Conservation (phyloP, 2,113 vertebrate species). For the Myxocyprinus asiaticus region DNA sequence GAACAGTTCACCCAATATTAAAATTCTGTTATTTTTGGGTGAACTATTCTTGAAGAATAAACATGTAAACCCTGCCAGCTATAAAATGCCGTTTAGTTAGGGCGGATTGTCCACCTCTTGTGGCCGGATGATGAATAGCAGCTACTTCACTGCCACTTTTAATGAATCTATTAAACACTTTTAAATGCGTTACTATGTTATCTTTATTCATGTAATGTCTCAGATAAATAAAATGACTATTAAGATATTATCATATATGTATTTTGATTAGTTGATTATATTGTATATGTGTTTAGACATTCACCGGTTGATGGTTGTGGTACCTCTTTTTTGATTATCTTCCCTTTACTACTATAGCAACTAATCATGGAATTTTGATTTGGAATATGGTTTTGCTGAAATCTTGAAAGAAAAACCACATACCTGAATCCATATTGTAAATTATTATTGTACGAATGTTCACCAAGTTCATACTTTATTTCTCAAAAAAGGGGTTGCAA, state of each 20-base stretch:
- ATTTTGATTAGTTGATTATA: slow-evolving; percentile 1
- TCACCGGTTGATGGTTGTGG: neutral
- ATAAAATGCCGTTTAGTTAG: too few relatives aligned
- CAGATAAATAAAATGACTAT: neutral
- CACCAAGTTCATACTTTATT: neutral
- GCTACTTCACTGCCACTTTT: neutral
- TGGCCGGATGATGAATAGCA: neutral
- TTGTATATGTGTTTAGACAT: neutral
- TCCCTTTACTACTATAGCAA: neutral
- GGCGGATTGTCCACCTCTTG: neutral
- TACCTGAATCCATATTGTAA: neutral
- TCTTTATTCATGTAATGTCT: slow-evolving; percentile 3
- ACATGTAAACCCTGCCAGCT: too few relatives aligned
- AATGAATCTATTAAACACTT: neutral
- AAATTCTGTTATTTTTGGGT: too few relatives aligned
- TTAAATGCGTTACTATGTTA: slow-evolving; percentile 20
- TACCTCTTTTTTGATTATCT: neutral
- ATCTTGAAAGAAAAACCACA: neutral
- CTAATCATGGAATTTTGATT: neutral
- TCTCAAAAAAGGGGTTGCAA: neutral
- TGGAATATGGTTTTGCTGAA: neutral
- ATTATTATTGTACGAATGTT: neutral
- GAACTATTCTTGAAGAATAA: too few relatives aligned
- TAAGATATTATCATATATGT: neutral
- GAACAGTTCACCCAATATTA: too few relatives aligned